Evolutionary conservation across 2,113 vertebrate species (phyloP).

Genomic region (Ibidorhyncha struthersii): DNA sequence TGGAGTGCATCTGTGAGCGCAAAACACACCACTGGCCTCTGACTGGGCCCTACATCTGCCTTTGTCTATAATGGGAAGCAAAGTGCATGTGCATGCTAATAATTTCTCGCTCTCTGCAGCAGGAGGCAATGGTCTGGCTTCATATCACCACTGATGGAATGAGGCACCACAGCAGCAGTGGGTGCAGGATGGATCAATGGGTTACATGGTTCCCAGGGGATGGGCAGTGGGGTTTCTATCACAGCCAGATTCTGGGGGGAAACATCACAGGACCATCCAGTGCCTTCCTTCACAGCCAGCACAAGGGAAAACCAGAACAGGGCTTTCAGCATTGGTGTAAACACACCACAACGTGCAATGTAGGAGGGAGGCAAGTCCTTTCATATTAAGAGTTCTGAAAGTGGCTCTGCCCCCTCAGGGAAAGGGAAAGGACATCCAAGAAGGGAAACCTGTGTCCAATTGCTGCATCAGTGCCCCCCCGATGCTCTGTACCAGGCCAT

Average conservation of each 20-base stretch:
- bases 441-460: background rate
- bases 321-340: background rate
- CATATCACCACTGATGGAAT: rapidly evolving
- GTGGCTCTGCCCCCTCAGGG: background rate
- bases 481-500: background rate
- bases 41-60: background rate
- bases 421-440: background rate
- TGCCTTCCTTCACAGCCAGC: background rate
- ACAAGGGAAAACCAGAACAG: background rate
- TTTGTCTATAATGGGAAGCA: background rate
- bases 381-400: background rate
- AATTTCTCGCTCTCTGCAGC: background rate
- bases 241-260: background rate
- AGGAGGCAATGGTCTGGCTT: rapidly evolving
- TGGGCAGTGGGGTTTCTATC: background rate
- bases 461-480: background rate
- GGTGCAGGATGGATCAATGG: background rate
- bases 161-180: background rate
- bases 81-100: background rate
- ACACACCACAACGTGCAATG: background rate
- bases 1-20: background rate
- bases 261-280: background rate
- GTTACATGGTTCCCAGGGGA: rapidly evolving
- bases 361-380: background rate
- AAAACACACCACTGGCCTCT: background rate